phyloP scores from a whole-genome alignment of 1,140 invertebrate genomes.

The Drosophila murphyi region DNA sequence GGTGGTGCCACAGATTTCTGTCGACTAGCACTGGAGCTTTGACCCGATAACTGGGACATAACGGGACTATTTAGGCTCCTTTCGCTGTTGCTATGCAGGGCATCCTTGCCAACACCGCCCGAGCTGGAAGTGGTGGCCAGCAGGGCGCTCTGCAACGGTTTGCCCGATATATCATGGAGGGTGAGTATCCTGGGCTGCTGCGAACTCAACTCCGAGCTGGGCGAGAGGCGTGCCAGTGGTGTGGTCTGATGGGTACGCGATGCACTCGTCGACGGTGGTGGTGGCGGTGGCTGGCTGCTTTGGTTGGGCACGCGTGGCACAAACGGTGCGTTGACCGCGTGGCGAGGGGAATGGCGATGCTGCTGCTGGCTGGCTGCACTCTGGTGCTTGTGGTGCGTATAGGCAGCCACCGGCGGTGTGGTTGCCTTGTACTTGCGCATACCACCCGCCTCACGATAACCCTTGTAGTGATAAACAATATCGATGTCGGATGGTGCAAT shows the following conservation, averaged over 20 bases:
- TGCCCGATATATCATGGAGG: slow-evolving; percentile 96
- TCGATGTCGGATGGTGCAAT: slow-evolving; percentile 99
- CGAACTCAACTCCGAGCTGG: slow-evolving; percentile 95
- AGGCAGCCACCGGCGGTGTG: slow-evolving; percentile 89
- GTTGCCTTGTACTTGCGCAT: slow-evolving; percentile 93
- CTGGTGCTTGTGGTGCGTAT: slow-evolving; percentile 91
- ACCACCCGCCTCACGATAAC: slow-evolving; percentile 91
- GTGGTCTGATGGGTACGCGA: slow-evolving; percentile 93
- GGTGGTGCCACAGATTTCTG: slow-evolving; percentile 86
- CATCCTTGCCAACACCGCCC: slow-evolving; percentile 92
- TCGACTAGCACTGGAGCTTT: slow-evolving; percentile 91
- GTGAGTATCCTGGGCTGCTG: slow-evolving; percentile 96
- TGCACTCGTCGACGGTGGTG: slow-evolving; percentile 86
- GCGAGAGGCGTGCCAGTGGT: slow-evolving; percentile 94
- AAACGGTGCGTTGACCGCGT: slow-evolving; percentile 87
- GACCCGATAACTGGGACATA: slow-evolving; percentile 94
- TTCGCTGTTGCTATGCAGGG: slow-evolving; percentile 94
- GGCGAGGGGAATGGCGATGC: slow-evolving; percentile 90
- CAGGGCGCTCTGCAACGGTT: slow-evolving; percentile 94
- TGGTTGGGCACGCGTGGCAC: slow-evolving; percentile 89
- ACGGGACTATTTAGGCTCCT: slow-evolving; percentile 95
- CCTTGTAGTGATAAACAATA: slow-evolving; percentile 98
- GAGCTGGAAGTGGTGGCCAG: slow-evolving; percentile 94
- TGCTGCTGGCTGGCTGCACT: slow-evolving; percentile 86
- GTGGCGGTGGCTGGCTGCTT: slow-evolving; percentile 87